Evolutionary conservation across 1,140 invertebrate genomes (phyloP).

Genomic region (Eriocheir sinensis): DNA sequence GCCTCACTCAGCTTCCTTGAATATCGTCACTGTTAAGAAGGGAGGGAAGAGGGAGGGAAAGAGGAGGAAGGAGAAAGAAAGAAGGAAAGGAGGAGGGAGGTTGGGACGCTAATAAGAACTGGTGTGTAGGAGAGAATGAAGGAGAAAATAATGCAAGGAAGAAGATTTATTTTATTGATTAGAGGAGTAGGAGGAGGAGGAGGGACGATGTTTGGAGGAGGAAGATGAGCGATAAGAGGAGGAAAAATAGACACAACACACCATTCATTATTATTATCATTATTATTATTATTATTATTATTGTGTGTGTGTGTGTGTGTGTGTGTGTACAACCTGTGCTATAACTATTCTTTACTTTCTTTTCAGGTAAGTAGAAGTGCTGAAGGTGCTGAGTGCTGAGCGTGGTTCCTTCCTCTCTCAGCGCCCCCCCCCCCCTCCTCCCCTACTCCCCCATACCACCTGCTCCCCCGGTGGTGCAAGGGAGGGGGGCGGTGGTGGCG

Average conservation of each 20-base stretch:
- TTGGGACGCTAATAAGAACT: neutral
- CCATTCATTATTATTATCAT: neutral
- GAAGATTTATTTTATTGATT: neutral
- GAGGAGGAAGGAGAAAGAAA: too few relatives aligned
- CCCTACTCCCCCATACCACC: neutral
- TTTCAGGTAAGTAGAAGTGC: neutral
- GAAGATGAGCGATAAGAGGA: neutral
- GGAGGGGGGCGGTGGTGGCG: neutral
- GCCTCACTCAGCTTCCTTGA: neutral
- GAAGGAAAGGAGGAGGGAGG: too few relatives aligned
- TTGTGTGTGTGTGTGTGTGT: too few relatives aligned
- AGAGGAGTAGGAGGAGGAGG: neutral
- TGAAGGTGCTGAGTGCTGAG: neutral
- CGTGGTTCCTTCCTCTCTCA: too few relatives aligned
- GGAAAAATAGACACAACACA: too few relatives aligned
- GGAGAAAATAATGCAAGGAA: neutral
- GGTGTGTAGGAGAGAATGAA: neutral
- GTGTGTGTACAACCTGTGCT: too few relatives aligned
- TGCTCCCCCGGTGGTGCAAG: neutral
- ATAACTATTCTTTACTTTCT: neutral
- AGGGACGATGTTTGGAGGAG: too few relatives aligned
- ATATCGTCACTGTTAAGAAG: neutral
- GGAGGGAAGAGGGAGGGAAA: neutral
- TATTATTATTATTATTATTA: too few relatives aligned
- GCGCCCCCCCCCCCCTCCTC: neutral